Base-by-base conservation (phyloP, 2,113 vertebrate species). In the Chinchilla lanigera region DNA sequence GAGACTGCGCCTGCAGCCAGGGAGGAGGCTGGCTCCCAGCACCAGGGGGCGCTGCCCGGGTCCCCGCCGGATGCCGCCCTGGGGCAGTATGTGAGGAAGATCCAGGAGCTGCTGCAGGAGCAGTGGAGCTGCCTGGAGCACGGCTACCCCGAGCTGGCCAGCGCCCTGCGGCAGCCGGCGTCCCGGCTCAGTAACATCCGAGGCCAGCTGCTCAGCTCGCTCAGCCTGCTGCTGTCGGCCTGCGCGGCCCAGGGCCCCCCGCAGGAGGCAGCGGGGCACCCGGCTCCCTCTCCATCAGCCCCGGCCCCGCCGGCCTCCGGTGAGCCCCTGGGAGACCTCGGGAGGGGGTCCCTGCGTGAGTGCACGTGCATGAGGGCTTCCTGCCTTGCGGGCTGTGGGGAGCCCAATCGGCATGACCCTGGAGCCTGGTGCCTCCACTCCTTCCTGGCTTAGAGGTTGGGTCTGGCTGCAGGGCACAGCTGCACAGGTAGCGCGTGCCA, bases 111-210 rank as follows among this genome's bases (percentile, higher is more conserved):
- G 12, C 98, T 99, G 84, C 99, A 99, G 81, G 99, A 99, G 97
- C 99, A 99, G 98, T 99, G 99, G 99, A 99, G 98, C 91, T 99
- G 99, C 96, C 98, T 99, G 96, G 99, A 99, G 94, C 99, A 99
- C 0, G 98, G 99, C 47, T 98, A 99, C 95, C 99, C 99, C 0
- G 99, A 99, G 98, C 98, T 99, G 77, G 98, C 99, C 71, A 99
- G 98, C 2, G 99, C 98, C 44, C 99, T 98, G 69, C 98, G 98
- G 78, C 99, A 99, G 89, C 99, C 99, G 0, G 99, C 99, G 58
- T 99, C 99, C 93, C 99, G 99, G 98, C 99, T 99, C 98, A 99
- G 99, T 98, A 99, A 99, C 86, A 99, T 99, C 96, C 99, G 99
- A 98, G 99, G 99, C 98, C 99, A 99, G 80, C 98, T 99, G 89